phyloP scores from a whole-genome alignment of 2,113 vertebrate species.

The Cyphomyrus plagiostoma region DNA sequence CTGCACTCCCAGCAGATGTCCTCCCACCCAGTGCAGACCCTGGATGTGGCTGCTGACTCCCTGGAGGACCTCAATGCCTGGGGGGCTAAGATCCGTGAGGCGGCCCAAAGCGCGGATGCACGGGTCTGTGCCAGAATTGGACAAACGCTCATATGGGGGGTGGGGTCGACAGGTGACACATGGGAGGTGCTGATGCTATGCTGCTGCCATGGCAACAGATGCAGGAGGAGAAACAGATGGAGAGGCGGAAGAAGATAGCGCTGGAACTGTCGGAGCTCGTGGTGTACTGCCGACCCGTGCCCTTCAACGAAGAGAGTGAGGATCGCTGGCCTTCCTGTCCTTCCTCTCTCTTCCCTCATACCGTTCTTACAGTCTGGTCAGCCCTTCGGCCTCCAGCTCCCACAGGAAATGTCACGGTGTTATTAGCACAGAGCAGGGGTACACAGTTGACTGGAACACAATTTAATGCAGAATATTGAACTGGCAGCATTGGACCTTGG shows the following conservation, averaged over 20 bases:
- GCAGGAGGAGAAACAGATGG: conserved; percentile 71
- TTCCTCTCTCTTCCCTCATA: background rate
- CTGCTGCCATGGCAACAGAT: conserved; percentile 51
- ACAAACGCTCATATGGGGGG: background rate
- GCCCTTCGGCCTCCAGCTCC: background rate
- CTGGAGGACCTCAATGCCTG: conserved; percentile 57
- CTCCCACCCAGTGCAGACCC: conserved; percentile 55
- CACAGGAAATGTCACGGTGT: background rate
- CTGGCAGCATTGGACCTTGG: background rate
- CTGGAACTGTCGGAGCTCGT: conserved; percentile 67
- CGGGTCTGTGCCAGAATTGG: conserved; percentile 44
- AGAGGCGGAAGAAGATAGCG: conserved; percentile 67
- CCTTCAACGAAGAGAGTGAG: conserved; percentile 69
- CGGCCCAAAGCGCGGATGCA: conserved; percentile 60
- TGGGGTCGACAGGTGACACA: background rate
- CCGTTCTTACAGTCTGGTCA: background rate
- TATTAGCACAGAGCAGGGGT: background rate
- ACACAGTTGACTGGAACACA: background rate
- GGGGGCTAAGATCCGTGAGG: conserved; percentile 59
- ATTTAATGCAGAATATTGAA: background rate
- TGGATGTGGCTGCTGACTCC: conserved; percentile 57
- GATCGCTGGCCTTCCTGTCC: background rate
- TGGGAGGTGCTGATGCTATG: background rate
- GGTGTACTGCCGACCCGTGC: conserved; percentile 65
- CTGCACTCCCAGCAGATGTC: conserved; percentile 62